These are phyloP conservation scores for Phenganax subtilis DNA, from an alignment of 92 coral and sea anemone species.

Conservation along the genomic window DNA sequence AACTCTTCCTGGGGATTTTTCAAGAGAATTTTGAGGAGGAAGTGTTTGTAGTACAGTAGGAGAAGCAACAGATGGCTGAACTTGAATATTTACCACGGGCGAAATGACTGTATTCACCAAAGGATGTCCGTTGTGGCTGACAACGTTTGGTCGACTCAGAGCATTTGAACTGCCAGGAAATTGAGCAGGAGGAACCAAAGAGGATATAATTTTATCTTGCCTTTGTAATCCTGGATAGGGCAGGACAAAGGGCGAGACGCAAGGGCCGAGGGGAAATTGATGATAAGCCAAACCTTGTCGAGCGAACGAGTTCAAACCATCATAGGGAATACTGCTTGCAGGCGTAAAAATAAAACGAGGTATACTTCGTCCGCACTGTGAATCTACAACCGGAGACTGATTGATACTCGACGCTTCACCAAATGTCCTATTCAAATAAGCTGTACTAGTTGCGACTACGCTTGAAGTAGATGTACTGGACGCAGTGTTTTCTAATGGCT, in stretches of 20 bases:
- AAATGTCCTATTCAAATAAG: neutral
- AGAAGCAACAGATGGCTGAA: conserved; percentile 7
- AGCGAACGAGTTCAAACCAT: conserved; percentile 15
- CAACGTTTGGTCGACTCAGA: conserved; percentile 21
- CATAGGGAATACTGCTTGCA: neutral
- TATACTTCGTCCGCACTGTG: conserved; percentile 16
- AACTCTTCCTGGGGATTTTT: neutral
- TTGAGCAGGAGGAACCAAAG: neutral
- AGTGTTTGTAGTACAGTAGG: neutral
- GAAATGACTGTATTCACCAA: conserved; percentile 22
- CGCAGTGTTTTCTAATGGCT: conserved; percentile 5
- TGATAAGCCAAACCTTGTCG: conserved; percentile 18
- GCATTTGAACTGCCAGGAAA: neutral
- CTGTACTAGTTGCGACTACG: neutral
- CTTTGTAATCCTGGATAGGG: conserved; percentile 18
- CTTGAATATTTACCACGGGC: conserved; percentile 31
- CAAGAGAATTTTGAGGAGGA: neutral
- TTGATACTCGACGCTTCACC: conserved; percentile 2
- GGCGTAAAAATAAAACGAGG: conserved; percentile 23
- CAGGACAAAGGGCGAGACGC: conserved; percentile 13
- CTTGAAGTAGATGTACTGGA: conserved; percentile 16
- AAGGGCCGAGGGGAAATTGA: conserved; percentile 12
- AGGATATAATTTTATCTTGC: conserved; percentile 14
- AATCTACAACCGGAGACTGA: neutral
- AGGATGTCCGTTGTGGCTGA: conserved; percentile 22